Evolutionary conservation across 2,113 vertebrate genomes (phyloP).

Genomic region (Hoplias malabaricus): DNA sequence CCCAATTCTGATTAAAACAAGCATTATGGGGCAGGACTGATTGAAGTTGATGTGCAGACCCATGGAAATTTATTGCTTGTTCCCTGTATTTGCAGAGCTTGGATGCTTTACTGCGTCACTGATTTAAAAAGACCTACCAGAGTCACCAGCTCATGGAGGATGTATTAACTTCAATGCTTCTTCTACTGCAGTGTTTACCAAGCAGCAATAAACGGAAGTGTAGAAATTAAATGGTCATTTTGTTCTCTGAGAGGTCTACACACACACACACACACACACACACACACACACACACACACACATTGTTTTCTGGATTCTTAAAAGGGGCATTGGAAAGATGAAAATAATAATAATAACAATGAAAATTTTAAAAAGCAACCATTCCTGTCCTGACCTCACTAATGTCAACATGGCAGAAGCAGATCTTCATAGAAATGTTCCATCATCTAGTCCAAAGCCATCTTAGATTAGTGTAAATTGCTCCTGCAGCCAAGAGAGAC

Average conservation of each 20-base stretch:
- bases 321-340: neutral
- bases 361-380: too few relatives aligned
- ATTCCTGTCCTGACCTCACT: too few relatives aligned
- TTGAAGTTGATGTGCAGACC: conserved; percentile 4
- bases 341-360: too few relatives aligned
- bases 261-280: neutral
- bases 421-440: too few relatives aligned
- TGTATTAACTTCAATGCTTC: conserved; percentile 24
- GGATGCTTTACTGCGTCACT: conserved; percentile 29
- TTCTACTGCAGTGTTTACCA: conserved; percentile 36
- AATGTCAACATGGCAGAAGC: too few relatives aligned
- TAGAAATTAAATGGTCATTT: conserved; percentile 10
- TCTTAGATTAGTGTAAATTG: too few relatives aligned
- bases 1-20: conserved; percentile 16
- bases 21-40: neutral
- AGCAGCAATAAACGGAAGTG: conserved; percentile 22
- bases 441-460: too few relatives aligned
- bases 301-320: too few relatives aligned
- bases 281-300: conserved; percentile 9
- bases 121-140: neutral
- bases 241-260: neutral
- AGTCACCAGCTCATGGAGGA: conserved; percentile 17
- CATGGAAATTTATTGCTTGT: neutral
- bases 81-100: conserved; percentile 3
- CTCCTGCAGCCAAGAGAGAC: too few relatives aligned